Percentiles rank a stretch among this genome's conserved stretches.
Evolutionary conservation across 2,113 vertebrate genomes (phyloP).

Genomic region (Hyperoodon ampullatus): DNA sequence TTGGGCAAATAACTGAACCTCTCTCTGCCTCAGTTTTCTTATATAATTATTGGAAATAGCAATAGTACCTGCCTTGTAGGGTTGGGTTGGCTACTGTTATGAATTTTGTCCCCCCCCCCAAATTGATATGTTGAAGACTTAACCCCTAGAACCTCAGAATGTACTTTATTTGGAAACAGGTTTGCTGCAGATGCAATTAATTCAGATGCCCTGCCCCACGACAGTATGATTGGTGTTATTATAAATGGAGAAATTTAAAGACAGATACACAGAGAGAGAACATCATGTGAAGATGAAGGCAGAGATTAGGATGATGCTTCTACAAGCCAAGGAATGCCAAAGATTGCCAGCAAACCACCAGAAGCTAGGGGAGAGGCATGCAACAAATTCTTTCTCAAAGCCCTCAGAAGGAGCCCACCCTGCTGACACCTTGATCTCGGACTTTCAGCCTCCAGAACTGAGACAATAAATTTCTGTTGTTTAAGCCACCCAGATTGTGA

Average conservation of each 20-base stretch:
- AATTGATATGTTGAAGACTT: not conserved
- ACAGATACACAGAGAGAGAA: not conserved
- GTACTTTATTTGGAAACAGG: not conserved
- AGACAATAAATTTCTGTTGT: not conserved
- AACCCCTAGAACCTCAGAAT: not conserved
- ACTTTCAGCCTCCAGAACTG: not conserved
- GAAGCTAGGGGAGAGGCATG: not conserved
- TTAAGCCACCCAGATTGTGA: not conserved
- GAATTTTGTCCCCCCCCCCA: not conserved
- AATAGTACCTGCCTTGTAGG: not conserved
- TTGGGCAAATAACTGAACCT: not conserved
- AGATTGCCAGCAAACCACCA: no score
- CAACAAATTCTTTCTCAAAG: not conserved
- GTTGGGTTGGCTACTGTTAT: not conserved
- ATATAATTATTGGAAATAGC: not conserved
- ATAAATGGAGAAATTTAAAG: not conserved
- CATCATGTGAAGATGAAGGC: not conserved
- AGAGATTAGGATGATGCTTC: not conserved
- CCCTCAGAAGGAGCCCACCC: not conserved
- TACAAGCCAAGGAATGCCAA: not conserved
- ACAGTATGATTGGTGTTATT: not conserved
- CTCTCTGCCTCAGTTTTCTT: not conserved
- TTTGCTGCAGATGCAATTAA: not conserved
- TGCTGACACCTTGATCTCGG: not conserved
- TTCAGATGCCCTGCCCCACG: not conserved